phyloP scores from a whole-genome alignment of 2,888 invertebrate species.

The Leucania comma region DNA sequence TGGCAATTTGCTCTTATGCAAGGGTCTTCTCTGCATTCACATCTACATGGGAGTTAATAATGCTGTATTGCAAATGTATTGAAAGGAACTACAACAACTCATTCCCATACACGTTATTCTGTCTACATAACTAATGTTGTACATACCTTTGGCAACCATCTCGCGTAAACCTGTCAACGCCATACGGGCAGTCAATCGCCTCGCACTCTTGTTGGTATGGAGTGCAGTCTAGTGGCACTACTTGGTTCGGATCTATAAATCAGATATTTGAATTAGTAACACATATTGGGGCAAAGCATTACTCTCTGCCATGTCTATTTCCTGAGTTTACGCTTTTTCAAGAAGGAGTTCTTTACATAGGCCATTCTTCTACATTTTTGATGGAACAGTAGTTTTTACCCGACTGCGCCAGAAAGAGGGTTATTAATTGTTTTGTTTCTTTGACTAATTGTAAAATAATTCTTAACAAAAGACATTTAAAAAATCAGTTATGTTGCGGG shows the following conservation, averaged over 20 bases:
- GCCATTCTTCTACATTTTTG: no score
- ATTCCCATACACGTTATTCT: neutral
- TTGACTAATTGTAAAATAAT: no score
- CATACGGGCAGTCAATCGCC: slow-evolving; percentile 93
- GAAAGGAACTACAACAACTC: neutral
- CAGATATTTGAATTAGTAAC: slow-evolving; percentile 1
- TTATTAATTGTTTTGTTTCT: no score
- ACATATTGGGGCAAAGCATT: neutral
- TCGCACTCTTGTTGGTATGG: slow-evolving; percentile 91
- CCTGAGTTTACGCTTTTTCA: no score
- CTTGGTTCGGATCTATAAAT: slow-evolving; percentile 36
- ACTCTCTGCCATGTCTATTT: no score
- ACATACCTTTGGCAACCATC: slow-evolving; percentile 78
- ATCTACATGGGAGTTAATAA: slow-evolving; percentile 69
- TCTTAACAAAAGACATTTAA: no score
- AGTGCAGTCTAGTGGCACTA: slow-evolving; percentile 87
- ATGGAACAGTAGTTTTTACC: no score
- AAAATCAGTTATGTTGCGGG: no score
- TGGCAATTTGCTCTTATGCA: slow-evolving; percentile 92
- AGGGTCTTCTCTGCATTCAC: slow-evolving; percentile 91
- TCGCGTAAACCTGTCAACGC: slow-evolving; percentile 87
- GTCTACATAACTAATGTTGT: neutral
- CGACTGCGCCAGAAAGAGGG: no score
- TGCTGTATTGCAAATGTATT: neutral
- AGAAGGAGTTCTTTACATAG: no score